phyloP scores from a whole-genome alignment of 1,140 invertebrate species.

The Bombus confusus region DNA sequence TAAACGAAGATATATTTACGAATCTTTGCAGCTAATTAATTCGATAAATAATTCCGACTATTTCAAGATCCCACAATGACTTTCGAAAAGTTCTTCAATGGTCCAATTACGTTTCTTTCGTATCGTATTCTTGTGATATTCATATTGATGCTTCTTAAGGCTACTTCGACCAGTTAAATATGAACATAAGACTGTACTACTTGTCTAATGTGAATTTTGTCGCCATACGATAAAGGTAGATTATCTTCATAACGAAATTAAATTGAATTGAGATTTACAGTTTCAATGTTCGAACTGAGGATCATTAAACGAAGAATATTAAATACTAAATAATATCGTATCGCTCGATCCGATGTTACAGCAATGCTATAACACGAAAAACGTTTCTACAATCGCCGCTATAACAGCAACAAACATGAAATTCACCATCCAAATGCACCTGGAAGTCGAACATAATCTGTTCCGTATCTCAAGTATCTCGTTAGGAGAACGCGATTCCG shows the following conservation, averaged over 20 bases:
- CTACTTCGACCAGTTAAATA: too few relatives aligned
- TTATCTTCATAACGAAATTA: not conserved
- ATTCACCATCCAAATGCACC: not conserved
- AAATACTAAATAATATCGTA: too few relatives aligned
- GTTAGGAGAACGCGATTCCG: constrained; percentile 3
- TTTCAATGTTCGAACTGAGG: too few relatives aligned
- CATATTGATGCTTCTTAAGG: too few relatives aligned
- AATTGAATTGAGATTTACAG: not conserved
- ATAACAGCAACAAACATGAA: not conserved
- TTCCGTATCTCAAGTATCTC: constrained; percentile 3
- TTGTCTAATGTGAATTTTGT: not conserved
- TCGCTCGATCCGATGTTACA: too few relatives aligned
- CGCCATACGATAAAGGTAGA: too few relatives aligned
- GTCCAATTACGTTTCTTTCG: too few relatives aligned
- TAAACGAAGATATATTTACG: not conserved
- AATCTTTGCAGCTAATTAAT: too few relatives aligned
- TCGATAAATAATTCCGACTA: not conserved
- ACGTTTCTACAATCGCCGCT: too few relatives aligned
- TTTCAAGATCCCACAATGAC: not conserved
- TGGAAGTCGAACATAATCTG: constrained; percentile 30
- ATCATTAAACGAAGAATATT: too few relatives aligned
- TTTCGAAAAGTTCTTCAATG: too few relatives aligned
- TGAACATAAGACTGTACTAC: not conserved
- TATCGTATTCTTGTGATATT: not conserved
- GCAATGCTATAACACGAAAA: too few relatives aligned